These are phyloP conservation scores for Menidia beryllina DNA, from an alignment of 2,113 vertebrate genomes.

Conservation along the genomic window DNA sequence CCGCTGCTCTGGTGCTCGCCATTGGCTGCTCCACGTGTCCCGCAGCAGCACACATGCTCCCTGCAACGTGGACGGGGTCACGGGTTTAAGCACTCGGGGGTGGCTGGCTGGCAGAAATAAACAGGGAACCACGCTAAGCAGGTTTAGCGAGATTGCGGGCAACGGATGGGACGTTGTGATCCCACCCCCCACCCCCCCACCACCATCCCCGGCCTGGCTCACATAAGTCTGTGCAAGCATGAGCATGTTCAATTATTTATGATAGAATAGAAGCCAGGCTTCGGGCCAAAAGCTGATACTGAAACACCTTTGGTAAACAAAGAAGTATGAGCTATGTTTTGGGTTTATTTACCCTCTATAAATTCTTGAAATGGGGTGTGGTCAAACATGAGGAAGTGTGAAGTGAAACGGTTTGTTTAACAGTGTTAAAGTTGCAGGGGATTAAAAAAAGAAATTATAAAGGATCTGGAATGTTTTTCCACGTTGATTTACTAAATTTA, in stretches of 20 bases:
- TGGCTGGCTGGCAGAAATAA: constrained; percentile 4
- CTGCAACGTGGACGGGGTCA: not conserved
- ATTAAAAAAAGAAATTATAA: too few relatives aligned
- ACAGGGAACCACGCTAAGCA: constrained; percentile 8
- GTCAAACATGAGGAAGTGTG: too few relatives aligned
- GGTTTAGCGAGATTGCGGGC: constrained; percentile 38
- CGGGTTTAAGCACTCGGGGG: not conserved
- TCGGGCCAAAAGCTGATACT: not conserved
- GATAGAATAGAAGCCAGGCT: not conserved
- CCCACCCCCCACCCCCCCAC: not conserved
- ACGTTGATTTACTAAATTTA: too few relatives aligned
- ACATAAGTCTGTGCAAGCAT: too few relatives aligned
- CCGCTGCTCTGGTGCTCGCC: constrained; percentile 15
- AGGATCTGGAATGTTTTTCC: too few relatives aligned
- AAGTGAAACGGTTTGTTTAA: too few relatives aligned
- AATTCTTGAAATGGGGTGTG: too few relatives aligned
- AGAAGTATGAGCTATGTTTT: not conserved
- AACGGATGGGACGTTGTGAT: too few relatives aligned
- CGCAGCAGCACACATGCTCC: constrained; percentile 13
- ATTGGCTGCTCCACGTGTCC: constrained; percentile 11
- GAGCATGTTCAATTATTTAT: constrained; percentile 6
- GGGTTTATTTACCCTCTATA: not conserved
- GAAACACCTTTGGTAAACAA: not conserved
- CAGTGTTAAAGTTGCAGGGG: too few relatives aligned
- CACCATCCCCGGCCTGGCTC: not conserved